Base-by-base conservation (phyloP, 2,888 invertebrate genomes). In the Leucania comma region DNA sequence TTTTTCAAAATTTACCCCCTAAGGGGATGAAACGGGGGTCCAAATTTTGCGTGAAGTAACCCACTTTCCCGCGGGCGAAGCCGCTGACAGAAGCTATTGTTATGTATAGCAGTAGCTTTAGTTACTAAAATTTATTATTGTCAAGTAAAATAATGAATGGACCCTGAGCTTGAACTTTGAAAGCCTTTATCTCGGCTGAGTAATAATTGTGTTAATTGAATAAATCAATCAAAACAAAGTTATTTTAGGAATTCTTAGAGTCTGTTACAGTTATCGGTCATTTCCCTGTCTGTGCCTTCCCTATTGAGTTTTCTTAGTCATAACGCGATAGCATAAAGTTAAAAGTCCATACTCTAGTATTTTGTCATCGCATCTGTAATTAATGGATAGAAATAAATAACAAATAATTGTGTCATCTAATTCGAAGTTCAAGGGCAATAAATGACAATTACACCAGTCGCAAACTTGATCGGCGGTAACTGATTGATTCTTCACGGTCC, bases 401-500 rank as follows among this genome's bases (percentile, higher is more conserved):
- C 58, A 57, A 66, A 60, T 60, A 57, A 72, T 68, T 70, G 32
- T 58, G 26, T 20, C 51, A 58, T 59, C 64, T 57, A 83, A 81
- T 80, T 80, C 62, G 65, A 74, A 82, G 87, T 89, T 89, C 90
- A 92, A 91, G 90, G 89, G 57, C 77, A 86, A 89, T 86, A 71
- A 84, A 83, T 68, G 80, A 71, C 85, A 83, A 83, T 82, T 83
- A 78, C 65, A 70, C 63, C 69, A 70, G 73, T 73, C 78, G 78
- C 87, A 61, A 83, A 80, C 67, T 84, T 82, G 78, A 90, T 89
- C 83, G 73, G 75, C 75, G 69, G 72, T 81, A 85, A 73, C 86
- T 67, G 82, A 93, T 92, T 87, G 89, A 93, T 93, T 90, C 74
- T 87, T 59, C 82, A 74, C 83, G 88, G 87, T 26, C 48, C 2